phyloP scores from a whole-genome alignment of 2,113 vertebrate genomes.

The Urocitellus parryii region DNA sequence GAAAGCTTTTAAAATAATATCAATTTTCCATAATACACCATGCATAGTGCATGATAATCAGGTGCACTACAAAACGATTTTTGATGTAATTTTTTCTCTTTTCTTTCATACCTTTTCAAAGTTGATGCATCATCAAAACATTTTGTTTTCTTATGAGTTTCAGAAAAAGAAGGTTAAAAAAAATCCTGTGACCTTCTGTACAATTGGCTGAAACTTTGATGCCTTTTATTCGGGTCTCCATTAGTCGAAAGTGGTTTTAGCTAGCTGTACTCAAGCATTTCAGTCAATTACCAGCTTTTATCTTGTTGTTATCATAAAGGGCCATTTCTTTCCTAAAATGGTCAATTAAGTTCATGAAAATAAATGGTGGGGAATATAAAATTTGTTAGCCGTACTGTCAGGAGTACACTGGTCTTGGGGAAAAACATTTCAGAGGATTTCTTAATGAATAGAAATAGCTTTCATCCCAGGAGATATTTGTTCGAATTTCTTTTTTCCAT shows the following conservation, averaged over 20 bases:
- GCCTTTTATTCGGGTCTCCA: slow-evolving; percentile 77
- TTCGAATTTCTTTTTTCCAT: slow-evolving; percentile 42
- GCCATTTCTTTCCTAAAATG: slow-evolving; percentile 85
- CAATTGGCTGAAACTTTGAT: slow-evolving; percentile 75
- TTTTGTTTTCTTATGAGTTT: slow-evolving; percentile 63
- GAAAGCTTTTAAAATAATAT: slow-evolving; percentile 82
- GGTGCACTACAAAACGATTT: slow-evolving; percentile 66
- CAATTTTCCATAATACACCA: slow-evolving; percentile 76
- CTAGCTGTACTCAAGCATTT: slow-evolving; percentile 78
- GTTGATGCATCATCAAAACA: slow-evolving; percentile 37
- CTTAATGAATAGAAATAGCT: slow-evolving; percentile 86
- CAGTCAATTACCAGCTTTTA: slow-evolving; percentile 86
- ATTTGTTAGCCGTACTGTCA: slow-evolving; percentile 81
- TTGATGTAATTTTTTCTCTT: slow-evolving; percentile 60
- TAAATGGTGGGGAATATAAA: slow-evolving; percentile 81
- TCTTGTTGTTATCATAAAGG: slow-evolving; percentile 85
- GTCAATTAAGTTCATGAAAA: slow-evolving; percentile 87
- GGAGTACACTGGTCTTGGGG: slow-evolving; percentile 70
- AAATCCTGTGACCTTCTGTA: slow-evolving; percentile 66
- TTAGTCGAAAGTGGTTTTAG: slow-evolving; percentile 84
- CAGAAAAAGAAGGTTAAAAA: slow-evolving; percentile 51
- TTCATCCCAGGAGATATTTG: slow-evolving; percentile 77
- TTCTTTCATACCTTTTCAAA: slow-evolving; percentile 71
- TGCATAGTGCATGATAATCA: slow-evolving; percentile 67
- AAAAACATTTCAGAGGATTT: slow-evolving; percentile 81